These are phyloP conservation scores for Cancer borealis DNA, from an alignment of 2,888 invertebrate species.

Conservation along the genomic window DNA sequence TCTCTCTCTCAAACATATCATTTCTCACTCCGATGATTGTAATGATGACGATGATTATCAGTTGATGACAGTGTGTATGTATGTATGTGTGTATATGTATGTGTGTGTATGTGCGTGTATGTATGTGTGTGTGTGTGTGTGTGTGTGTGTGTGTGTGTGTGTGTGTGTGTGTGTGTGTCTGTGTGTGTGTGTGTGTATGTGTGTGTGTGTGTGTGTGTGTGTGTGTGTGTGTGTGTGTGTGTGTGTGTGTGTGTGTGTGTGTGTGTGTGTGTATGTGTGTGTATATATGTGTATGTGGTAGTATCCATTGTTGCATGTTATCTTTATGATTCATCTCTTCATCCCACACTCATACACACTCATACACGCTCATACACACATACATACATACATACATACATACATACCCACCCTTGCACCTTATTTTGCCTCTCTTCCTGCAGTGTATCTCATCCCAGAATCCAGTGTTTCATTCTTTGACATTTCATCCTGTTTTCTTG, in stretches of 20 bases:
- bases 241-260: background rate
- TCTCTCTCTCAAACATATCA: no score
- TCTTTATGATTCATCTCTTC: background rate
- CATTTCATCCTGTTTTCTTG: no score
- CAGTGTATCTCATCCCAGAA: no score
- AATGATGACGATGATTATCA: no score
- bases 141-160: background rate
- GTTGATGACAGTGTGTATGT: background rate
- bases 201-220: background rate
- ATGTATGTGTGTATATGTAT: constrained; percentile 45
- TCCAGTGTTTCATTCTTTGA: no score
- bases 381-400: background rate
- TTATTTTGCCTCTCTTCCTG: no score
- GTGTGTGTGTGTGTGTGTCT: background rate
- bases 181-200: background rate
- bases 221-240: background rate
- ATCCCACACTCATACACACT: background rate
- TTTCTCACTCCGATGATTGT: no score
- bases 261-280: background rate
- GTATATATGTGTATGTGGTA: no score
- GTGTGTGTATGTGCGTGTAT: no score
- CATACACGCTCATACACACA: background rate
- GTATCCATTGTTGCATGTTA: no score
- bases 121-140: background rate
- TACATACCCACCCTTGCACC: no score